Evolutionary conservation across 2,797 vertebrate species (phyloP).

Genomic region (Microctenopoma lineatum): DNA sequence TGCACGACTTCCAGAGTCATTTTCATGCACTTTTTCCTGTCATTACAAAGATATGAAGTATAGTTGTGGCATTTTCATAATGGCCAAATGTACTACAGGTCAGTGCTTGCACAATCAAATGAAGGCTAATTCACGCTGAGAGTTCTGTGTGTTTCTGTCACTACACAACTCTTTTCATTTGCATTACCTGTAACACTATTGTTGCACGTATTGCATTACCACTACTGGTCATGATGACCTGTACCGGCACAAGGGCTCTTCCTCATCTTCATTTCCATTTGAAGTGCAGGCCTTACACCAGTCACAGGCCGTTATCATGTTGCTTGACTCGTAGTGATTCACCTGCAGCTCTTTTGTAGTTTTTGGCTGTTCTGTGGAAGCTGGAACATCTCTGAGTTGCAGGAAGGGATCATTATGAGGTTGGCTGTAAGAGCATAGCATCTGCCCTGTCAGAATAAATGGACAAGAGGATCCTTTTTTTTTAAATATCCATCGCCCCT

Average conservation of each 20-base stretch:
- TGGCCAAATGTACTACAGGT: slow-evolving; percentile 2
- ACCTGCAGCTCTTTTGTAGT: neutral
- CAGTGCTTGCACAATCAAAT: neutral
- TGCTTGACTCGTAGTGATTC: neutral
- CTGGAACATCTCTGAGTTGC: neutral
- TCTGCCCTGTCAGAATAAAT: neutral
- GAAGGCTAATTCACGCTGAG: neutral
- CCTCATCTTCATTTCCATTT: neutral
- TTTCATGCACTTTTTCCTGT: neutral
- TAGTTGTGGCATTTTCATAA: slow-evolving; percentile 24
- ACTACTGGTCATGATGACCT: neutral
- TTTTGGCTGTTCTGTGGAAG: neutral
- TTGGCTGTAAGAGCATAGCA: accelerated
- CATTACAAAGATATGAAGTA: neutral
- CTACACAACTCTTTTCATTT: neutral
- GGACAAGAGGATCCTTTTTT: neutral
- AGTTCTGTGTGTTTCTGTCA: neutral
- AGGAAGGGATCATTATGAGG: neutral
- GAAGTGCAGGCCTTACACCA: neutral
- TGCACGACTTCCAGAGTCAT: neutral
- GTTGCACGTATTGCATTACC: neutral
- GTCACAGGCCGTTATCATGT: neutral
- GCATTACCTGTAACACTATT: neutral
- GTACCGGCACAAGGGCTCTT: neutral
- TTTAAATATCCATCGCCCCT: neutral